A percentile compares a stretch with the other conserved stretches of the same genome.
Evolutionary conservation across 2,888 invertebrate species (phyloP).

Genomic region (Plutella xylostella): DNA sequence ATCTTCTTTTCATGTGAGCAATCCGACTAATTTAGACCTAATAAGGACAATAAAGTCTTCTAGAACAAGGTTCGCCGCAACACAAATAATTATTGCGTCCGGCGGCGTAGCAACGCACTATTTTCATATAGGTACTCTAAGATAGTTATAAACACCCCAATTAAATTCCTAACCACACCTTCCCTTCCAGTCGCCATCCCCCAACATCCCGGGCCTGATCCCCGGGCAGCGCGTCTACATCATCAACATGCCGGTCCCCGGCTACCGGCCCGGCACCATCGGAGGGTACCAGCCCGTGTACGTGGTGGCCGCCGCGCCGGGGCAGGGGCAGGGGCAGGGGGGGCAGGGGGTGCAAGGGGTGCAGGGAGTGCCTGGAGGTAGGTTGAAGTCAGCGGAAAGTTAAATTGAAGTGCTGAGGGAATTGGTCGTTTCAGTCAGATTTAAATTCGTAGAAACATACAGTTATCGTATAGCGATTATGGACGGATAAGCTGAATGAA

Average conservation of each 20-base stretch:
- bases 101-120: no score
- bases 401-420: no score
- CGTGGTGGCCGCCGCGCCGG: conserved; percentile 52
- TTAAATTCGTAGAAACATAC: no score
- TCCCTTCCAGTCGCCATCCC: conserved; percentile 36
- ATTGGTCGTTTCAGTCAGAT: no score
- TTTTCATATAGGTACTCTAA: not conserved
- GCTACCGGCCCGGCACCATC: conserved; percentile 53
- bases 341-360: not conserved
- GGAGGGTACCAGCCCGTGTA: conserved; percentile 59
- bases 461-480: no score
- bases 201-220: conserved; percentile 44
- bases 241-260: conserved; percentile 64
- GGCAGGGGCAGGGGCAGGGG: conserved; percentile 16
- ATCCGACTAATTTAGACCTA: no score
- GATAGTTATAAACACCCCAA: not conserved
- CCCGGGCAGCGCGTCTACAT: conserved; percentile 71
- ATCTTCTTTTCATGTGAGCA: no score
- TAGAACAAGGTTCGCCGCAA: no score
- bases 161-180: not conserved
- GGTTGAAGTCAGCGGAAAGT: no score
- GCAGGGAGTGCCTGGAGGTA: not conserved
- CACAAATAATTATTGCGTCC: no score
- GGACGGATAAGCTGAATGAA: no score
- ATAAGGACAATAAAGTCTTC: no score